Base-by-base conservation (phyloP, 2,888 invertebrate genomes). In the Drosophila stalkeri region DNA sequence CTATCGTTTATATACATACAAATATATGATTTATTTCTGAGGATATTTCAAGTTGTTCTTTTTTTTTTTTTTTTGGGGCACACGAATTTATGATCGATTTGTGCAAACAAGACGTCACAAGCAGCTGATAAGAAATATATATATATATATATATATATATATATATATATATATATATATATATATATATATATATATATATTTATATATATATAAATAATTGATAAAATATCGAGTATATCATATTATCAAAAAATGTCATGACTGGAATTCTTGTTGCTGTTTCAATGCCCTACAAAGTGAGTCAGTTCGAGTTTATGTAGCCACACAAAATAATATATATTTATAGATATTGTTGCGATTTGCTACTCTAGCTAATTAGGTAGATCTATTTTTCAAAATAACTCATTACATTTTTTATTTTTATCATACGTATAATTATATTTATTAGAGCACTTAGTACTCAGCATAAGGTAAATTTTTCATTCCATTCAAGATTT, bases 21-120 rank as follows among this genome's bases (percentile, higher is more conserved):
- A n/a, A n/a, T 12, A 18, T 35, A n/a, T 89, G 86, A 85, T 89
- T 85, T 83, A 89, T 89, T 71, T 41, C 27, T 86, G 86, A 71
- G 86, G 64, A 81, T 88, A 77, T 80, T 67, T 65, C 49, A 49
- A 68, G 59, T 64, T 54, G 61, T 86, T 88, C n/a, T 7, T 83
- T 64, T 54, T 52, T 7, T 83, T 64, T 54, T 52, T 44, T 31
- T 76, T 64, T 37, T 1, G 46, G 57, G 23, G 6, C 43, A 64
- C 20, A 20, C 39, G 23, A n/a, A 46, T 47, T 43, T 35, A 44
- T 86, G 87, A 86, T 86, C 85, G 85, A 89, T 86, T 81, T 84
- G 89, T 84, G 64, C 72, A 89, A 89, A 86, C 85, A 89, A 74
- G 66, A 72, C 72, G 81, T 68, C 74, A 79, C 47, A 37, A 18